These are phyloP conservation scores for Cossypha dichroa DNA, from an alignment of 2,797 vertebrate genomes.

Conservation along the genomic window DNA sequence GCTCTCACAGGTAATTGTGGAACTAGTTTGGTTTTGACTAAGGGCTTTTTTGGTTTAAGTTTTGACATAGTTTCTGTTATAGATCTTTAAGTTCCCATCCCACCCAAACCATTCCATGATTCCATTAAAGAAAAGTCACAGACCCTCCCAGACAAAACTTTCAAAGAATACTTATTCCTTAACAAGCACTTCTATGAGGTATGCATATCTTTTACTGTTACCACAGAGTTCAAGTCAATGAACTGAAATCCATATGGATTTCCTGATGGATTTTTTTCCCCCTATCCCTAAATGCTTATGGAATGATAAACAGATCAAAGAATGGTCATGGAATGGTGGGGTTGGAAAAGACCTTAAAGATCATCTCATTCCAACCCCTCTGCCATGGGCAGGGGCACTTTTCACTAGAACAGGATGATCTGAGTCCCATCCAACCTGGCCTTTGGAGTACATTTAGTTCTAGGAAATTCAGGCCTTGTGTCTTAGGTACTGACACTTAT, in stretches of 20 bases:
- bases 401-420: neutral
- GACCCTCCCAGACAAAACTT: neutral
- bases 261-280: neutral
- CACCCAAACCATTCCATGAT: neutral
- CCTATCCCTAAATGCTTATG: accelerated
- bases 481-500: neutral
- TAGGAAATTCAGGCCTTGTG: neutral
- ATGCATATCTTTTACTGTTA: neutral
- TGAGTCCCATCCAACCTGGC: neutral
- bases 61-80: neutral
- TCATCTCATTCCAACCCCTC: neutral
- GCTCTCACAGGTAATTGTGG: neutral
- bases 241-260: neutral
- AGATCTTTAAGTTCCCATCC: neutral
- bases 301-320: neutral
- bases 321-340: neutral
- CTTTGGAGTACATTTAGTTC: neutral
- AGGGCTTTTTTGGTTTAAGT: neutral
- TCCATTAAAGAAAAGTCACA: neutral
- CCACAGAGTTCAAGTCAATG: neutral
- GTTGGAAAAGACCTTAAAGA: neutral
- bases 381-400: neutral
- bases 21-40: neutral
- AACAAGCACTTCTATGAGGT: neutral
- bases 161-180: neutral